These are phyloP conservation scores for Plagiodera versicolora DNA, from an alignment of 2,888 invertebrate genomes.

Conservation along the genomic window DNA sequence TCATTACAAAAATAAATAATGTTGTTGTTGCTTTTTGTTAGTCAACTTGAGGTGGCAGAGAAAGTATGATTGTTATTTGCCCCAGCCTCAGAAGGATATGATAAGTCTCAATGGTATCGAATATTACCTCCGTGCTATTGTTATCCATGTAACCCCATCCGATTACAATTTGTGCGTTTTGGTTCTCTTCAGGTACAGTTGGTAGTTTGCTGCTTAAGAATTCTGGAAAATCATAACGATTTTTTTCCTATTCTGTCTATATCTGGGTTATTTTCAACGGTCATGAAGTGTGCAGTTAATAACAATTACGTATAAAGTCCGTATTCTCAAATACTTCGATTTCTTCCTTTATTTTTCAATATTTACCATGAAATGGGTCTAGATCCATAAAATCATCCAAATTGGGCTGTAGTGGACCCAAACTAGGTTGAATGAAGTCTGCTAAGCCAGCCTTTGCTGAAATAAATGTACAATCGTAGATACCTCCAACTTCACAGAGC, in stretches of 20 bases:
- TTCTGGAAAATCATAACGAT: slow-evolving; percentile 54
- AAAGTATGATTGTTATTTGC: too few species aligned
- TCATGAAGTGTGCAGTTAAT: too few species aligned
- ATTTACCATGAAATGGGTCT: slow-evolving; percentile 59
- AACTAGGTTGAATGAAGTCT: slow-evolving; percentile 97
- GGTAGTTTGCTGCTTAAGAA: slow-evolving; percentile 62
- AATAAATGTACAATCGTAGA: slow-evolving; percentile 26
- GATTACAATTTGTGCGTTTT: slow-evolving; percentile 27
- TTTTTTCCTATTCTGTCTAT: too few species aligned
- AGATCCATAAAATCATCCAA: slow-evolving; percentile 94
- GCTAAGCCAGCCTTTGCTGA: slow-evolving; percentile 84
- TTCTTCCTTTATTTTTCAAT: not conserved
- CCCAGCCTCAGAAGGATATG: not conserved
- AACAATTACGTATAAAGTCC: too few species aligned
- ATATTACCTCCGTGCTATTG: slow-evolving; percentile 22
- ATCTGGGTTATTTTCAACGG: too few species aligned
- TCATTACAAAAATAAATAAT: too few species aligned
- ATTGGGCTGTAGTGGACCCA: slow-evolving; percentile 95
- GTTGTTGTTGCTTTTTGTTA: too few species aligned
- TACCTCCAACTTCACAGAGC: not conserved
- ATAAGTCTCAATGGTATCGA: not conserved
- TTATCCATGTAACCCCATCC: slow-evolving; percentile 37
- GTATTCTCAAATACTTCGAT: not conserved
- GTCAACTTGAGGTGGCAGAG: too few species aligned
- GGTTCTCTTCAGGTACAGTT: slow-evolving; percentile 63